These are phyloP conservation scores for Chelonia mydas DNA, from an alignment of 2,797 vertebrate genomes.

Conservation along the genomic window DNA sequence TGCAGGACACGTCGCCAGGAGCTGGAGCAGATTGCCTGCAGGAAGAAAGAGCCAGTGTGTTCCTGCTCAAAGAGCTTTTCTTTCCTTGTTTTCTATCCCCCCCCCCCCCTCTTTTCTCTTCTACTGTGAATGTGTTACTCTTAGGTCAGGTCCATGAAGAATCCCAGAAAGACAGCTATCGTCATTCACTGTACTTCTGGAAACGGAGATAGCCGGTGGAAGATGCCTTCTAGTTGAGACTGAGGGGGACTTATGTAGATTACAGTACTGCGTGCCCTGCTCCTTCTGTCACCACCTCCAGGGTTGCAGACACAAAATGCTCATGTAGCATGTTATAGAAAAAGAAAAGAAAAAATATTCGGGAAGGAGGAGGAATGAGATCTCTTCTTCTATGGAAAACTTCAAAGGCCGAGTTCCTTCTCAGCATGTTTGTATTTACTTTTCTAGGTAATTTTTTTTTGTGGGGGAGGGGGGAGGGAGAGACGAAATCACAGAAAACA, in stretches of 20 bases:
- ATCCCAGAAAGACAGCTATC: conserved; percentile 79
- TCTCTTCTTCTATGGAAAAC: conserved; percentile 73
- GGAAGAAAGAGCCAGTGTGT: conserved; percentile 89
- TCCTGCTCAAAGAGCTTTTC: conserved; percentile 89
- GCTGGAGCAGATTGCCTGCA: conserved; percentile 86
- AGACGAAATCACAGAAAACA: conserved; percentile 54
- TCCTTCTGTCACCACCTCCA: conserved; percentile 29
- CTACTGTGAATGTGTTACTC: conserved; percentile 81
- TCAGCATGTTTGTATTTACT: conserved; percentile 64
- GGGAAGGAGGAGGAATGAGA: neutral
- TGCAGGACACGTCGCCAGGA: conserved; percentile 87
- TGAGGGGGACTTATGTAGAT: conserved; percentile 39
- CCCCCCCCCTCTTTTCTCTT: conserved; percentile 70
- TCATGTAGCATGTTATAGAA: neutral
- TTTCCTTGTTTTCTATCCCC: conserved; percentile 65
- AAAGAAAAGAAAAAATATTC: neutral
- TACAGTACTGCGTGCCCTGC: conserved; percentile 40
- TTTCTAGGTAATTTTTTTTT: neutral
- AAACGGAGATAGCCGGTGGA: conserved; percentile 61
- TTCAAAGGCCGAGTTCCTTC: conserved; percentile 66
- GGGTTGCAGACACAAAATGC: conserved; percentile 41
- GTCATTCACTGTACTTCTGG: conserved; percentile 76
- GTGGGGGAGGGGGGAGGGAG: neutral
- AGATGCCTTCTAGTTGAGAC: conserved; percentile 63
- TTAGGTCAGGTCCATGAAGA: conserved; percentile 80